Conservation (phyloP, 2,113 vertebrate genomes). For the Hemicordylus capensis region DNA sequence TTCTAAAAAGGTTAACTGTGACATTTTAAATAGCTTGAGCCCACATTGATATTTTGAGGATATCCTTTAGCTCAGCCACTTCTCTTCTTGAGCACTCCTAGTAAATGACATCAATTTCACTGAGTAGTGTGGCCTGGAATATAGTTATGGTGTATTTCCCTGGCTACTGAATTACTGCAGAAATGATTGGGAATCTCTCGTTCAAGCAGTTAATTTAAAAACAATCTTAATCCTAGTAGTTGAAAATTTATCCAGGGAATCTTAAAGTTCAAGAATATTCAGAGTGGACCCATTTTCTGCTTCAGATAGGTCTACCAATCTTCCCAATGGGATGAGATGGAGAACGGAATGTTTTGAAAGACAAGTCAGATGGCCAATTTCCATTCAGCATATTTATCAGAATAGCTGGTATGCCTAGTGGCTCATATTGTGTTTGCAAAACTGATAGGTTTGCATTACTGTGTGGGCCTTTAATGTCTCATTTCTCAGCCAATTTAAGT, state of each 20-base stretch:
- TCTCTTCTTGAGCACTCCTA: constrained; percentile 68
- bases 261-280: neutral
- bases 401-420: neutral
- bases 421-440: neutral
- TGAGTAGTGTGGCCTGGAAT: constrained; percentile 48
- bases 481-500: fast-evolving
- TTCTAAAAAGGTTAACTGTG: constrained; percentile 73
- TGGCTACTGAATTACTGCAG: constrained; percentile 9
- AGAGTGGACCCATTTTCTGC: neutral
- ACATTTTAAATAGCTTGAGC: constrained; percentile 74
- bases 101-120: constrained; percentile 72
- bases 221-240: neutral
- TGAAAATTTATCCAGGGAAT: neutral
- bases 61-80: constrained; percentile 64
- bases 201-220: constrained; percentile 4
- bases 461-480: neutral
- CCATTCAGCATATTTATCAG: neutral
- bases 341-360: neutral
- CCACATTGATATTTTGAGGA: constrained; percentile 75
- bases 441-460: neutral
- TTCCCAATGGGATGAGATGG: neutral
- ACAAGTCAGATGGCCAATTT: neutral
- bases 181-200: constrained; percentile 13
- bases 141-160: constrained; percentile 34
- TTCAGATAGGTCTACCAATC: neutral